A percentile compares a stretch with the other conserved stretches of the same genome.
Evolutionary conservation across 2,888 invertebrate genomes (phyloP).

Genomic region (Pristionchus mayeri): DNA sequence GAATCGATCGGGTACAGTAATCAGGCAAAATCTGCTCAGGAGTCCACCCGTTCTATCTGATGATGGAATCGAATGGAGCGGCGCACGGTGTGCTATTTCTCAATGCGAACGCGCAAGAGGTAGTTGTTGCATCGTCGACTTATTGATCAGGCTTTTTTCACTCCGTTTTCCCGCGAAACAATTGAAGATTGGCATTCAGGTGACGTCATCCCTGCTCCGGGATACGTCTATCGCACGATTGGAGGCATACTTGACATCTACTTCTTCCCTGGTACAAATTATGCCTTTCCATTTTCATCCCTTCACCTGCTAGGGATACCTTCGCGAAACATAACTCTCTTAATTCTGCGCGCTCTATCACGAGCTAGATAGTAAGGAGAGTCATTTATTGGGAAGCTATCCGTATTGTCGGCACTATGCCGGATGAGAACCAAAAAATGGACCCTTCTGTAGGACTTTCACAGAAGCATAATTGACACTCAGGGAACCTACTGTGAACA

Average conservation of each 20-base stretch:
- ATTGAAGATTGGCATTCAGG: background rate
- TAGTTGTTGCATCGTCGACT: background rate
- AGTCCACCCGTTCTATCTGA: slow-evolving; percentile 73
- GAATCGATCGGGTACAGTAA: background rate
- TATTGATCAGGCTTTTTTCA: background rate
- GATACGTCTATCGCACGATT: slow-evolving; percentile 83
- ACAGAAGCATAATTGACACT: too few relatives aligned
- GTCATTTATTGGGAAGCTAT: too few relatives aligned
- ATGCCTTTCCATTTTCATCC: background rate
- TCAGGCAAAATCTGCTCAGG: slow-evolving; percentile 51
- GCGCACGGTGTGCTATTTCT: slow-evolving; percentile 73
- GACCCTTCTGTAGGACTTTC: background rate
- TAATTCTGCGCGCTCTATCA: too few relatives aligned
- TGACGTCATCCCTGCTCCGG: slow-evolving; percentile 69
- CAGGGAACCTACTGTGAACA: background rate
- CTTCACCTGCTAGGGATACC: background rate
- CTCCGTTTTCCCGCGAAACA: background rate
- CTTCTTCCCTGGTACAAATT: slow-evolving; percentile 71
- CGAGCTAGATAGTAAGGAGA: too few relatives aligned
- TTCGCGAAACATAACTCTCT: too few relatives aligned
- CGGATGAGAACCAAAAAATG: too few relatives aligned
- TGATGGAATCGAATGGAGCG: slow-evolving; percentile 70
- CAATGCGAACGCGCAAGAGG: slow-evolving; percentile 72
- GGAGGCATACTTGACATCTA: slow-evolving; percentile 77
- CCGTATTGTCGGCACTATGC: too few relatives aligned